phyloP scores from a whole-genome alignment of 2,888 invertebrate genomes.

The Ormyrus rosae region DNA sequence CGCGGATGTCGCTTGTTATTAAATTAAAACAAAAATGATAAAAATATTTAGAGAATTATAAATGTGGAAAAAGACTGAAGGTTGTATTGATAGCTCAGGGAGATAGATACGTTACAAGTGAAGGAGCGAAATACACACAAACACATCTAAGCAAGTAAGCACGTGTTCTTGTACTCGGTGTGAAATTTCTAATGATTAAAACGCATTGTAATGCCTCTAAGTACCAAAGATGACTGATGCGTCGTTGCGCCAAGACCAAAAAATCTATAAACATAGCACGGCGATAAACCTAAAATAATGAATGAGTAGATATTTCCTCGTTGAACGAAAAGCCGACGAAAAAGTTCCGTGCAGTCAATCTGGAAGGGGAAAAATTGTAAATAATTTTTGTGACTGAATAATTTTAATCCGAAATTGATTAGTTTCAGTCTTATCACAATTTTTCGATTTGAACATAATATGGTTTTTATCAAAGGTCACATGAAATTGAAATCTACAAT shows the following conservation, averaged over 20 bases:
- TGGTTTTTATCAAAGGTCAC: too few species aligned
- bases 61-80: slow-evolving; percentile 71
- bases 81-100: slow-evolving; percentile 72
- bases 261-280: slow-evolving; percentile 50
- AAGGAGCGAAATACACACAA: slow-evolving; percentile 18
- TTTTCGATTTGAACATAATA: too few species aligned
- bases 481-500: neutral
- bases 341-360: slow-evolving; percentile 4
- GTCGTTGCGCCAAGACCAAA: slow-evolving; percentile 68
- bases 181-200: slow-evolving; percentile 56
- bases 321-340: slow-evolving; percentile 46
- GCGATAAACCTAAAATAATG: slow-evolving; percentile 28
- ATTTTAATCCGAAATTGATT: slow-evolving; percentile 52
- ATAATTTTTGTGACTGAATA: slow-evolving; percentile 27
- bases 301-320: slow-evolving; percentile 45
- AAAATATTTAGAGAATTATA: slow-evolving; percentile 53
- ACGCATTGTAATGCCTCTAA: slow-evolving; percentile 62
- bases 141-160: neutral
- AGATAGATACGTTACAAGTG: slow-evolving; percentile 67
- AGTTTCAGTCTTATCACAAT: neutral
- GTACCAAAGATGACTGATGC: slow-evolving; percentile 72
- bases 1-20: slow-evolving; percentile 60
- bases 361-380: slow-evolving; percentile 20
- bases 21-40: slow-evolving; percentile 51
- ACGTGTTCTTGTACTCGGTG: slow-evolving; percentile 56